These are phyloP conservation scores for Chiridota heheva DNA, from an alignment of 35 echinoderm and acorn worm species.

Conservation along the genomic window DNA sequence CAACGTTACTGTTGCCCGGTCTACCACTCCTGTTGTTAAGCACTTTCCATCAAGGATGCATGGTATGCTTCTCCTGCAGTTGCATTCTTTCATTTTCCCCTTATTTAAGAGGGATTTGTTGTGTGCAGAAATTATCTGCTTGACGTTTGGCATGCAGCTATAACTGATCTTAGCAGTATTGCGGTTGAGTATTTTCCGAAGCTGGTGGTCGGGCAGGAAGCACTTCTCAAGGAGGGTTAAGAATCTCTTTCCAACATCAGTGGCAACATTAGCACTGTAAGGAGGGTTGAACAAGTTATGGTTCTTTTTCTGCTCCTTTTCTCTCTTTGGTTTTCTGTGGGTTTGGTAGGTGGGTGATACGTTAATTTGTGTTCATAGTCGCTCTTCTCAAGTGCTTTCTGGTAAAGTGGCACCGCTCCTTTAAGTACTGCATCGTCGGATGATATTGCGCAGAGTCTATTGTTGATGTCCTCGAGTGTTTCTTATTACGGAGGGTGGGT, in stretches of 20 bases:
- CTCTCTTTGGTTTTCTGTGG: too few species aligned
- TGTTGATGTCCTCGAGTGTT: too few species aligned
- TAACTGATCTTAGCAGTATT: neutral
- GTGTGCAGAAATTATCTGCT: neutral
- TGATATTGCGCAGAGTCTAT: too few species aligned
- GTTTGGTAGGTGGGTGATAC: too few species aligned
- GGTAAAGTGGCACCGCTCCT: too few species aligned
- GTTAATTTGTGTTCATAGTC: too few species aligned
- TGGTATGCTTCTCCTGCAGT: neutral
- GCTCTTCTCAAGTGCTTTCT: too few species aligned
- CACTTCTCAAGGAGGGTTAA: neutral
- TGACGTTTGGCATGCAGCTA: constrained; percentile 16
- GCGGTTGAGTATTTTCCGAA: constrained; percentile 14
- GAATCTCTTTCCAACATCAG: constrained; percentile 4
- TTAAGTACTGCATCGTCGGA: too few species aligned
- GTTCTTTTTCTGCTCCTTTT: neutral
- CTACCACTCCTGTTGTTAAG: neutral
- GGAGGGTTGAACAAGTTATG: neutral
- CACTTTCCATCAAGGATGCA: neutral
- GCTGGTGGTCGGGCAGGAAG: neutral
- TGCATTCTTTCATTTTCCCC: neutral
- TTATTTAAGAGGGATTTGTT: constrained; percentile 3
- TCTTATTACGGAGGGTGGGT: too few species aligned
- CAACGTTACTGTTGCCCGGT: constrained; percentile 28
- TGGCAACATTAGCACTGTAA: neutral